A percentile compares a stretch with the other conserved stretches of the same genome.
Evolutionary conservation across 2,113 vertebrate genomes (phyloP).

Genomic region (Cinclus mexicanus): DNA sequence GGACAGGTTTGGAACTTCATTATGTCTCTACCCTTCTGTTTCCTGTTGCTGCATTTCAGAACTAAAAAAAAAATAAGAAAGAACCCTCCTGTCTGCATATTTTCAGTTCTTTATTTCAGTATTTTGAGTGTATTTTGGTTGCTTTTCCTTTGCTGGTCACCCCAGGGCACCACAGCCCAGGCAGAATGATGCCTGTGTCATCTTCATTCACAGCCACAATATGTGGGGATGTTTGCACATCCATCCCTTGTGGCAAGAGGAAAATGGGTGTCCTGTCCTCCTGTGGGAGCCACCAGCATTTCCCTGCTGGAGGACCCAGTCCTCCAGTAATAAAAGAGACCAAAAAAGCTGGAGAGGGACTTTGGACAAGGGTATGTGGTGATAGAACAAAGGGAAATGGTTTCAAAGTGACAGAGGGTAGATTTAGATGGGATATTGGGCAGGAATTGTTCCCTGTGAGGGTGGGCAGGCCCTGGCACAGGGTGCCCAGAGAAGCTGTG

Average conservation of each 20-base stretch:
- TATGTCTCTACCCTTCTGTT: background rate
- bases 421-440: background rate
- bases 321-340: background rate
- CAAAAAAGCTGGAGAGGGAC: background rate
- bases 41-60: background rate
- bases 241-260: background rate
- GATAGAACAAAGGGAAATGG: background rate
- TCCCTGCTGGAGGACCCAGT: background rate
- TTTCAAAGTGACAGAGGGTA: background rate
- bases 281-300: background rate
- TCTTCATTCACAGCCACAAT: background rate
- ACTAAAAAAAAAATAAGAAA: background rate
- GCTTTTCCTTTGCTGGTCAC: background rate
- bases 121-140: background rate
- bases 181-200: background rate
- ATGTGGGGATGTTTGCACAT: background rate
- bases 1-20: background rate
- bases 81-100: background rate
- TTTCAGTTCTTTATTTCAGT: background rate
- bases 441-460: accelerated
- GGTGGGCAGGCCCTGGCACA: background rate
- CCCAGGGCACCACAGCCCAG: accelerated
- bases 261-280: background rate
- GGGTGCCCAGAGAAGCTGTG: background rate
- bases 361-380: background rate